Evolutionary conservation across 2,797 vertebrate genomes (phyloP), one percentile per base, ranked within the genome.

Genomic region (Ispidina lecontei): DNA sequence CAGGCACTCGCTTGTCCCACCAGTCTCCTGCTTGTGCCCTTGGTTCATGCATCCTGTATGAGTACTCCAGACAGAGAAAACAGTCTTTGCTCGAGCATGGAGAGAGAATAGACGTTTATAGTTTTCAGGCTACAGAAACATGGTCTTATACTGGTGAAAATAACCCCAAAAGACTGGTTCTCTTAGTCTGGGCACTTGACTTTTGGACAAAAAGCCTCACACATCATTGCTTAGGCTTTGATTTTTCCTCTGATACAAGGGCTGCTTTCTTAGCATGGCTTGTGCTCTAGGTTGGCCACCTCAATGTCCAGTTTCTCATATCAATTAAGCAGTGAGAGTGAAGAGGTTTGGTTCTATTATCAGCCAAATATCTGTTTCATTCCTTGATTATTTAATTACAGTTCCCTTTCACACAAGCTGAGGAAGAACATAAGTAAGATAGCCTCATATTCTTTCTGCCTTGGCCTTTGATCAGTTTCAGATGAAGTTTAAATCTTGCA

Each of bases 61-160:
- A 59, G 46, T 0, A 4, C 62, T 54, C 22, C 4, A 3, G 75
- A 84, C 80, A 88, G 92, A 91, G 85, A 85, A 91, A 93, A 91
- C 77, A 91, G 60, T 35, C 56, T 64, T 55, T 55, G 83, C 74
- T 77, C 60, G 41, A 68, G 74, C 67, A 72, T 1, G 2, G 60
- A 44, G 82, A 52, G 54, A 37, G 56, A 90, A 67, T 33, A 65
- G 73, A 25, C 13, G 3, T 59, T 80, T 72, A 75, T 44, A 65
- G 52, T 33, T 78, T 70, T 73, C 68, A 85, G 68, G 33, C 81
- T 65, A 31, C 56, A 85, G 85, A 85, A 89, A 89, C 37, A 47
- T 23, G 72, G 74, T 44, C 56, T 72, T 67, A 33, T 64, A n/a
- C 51, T 49, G 65, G 75, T 35, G 37, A 85, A 76, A 83, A 91